A percentile compares a stretch with the other conserved stretches of the same genome.
Evolutionary conservation across 2,113 vertebrate genomes (phyloP).

Genomic region (Puntigrus tetrazona): DNA sequence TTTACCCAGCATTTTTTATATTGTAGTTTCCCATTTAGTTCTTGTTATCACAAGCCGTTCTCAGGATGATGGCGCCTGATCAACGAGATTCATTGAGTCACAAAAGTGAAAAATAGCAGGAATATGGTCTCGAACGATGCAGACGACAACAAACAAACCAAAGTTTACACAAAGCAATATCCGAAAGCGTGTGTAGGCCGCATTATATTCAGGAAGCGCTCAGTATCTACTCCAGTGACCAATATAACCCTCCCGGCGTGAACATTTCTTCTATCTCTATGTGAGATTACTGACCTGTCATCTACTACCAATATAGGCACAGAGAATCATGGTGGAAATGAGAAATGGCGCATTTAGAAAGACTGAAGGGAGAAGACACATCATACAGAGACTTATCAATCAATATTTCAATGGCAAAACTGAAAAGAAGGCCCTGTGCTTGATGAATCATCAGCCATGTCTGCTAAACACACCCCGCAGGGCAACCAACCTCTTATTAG

Average conservation of each 20-base stretch:
- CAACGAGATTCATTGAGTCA: constrained; percentile 25
- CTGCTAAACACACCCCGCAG: constrained; percentile 49
- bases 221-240: constrained; percentile 15
- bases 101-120: constrained; percentile 26
- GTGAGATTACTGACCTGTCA: constrained; percentile 42
- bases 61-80: constrained; percentile 10
- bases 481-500: constrained; percentile 44
- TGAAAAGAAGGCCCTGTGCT: constrained; percentile 38
- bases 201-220: background rate
- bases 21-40: background rate
- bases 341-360: constrained; percentile 41
- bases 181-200: background rate
- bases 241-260: constrained; percentile 27
- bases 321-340: constrained; percentile 33
- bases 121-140: background rate
- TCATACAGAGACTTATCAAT: constrained; percentile 48
- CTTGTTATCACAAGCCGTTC: background rate
- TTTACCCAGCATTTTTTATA: too few relatives aligned
- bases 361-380: constrained; percentile 52
- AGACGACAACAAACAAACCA: constrained; percentile 9
- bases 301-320: constrained; percentile 41
- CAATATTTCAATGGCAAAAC: constrained; percentile 51
- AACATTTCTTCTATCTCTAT: constrained; percentile 16
- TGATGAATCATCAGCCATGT: constrained; percentile 48
- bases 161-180: constrained; percentile 21